These are phyloP conservation scores for Nibea coibor DNA, from an alignment of 2,113 vertebrate genomes.

Conservation along the genomic window DNA sequence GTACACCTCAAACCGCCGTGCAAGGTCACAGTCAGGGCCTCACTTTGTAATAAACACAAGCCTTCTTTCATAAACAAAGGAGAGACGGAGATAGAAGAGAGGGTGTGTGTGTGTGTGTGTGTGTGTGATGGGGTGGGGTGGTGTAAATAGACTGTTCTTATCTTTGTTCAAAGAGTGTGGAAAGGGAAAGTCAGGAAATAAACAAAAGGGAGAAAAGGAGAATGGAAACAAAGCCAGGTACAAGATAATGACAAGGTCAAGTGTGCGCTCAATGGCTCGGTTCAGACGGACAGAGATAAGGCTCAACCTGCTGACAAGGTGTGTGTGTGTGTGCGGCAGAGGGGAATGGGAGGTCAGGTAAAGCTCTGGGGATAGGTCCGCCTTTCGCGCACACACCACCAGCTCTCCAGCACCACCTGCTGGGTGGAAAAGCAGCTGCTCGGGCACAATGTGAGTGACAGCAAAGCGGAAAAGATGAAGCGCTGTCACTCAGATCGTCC, in stretches of 20 bases:
- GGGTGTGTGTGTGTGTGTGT: slow-evolving; percentile 8
- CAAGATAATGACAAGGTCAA: slow-evolving; percentile 82
- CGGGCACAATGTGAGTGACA: background rate
- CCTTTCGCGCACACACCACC: background rate
- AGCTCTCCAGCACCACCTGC: slow-evolving; percentile 63
- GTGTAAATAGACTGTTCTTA: slow-evolving; percentile 72
- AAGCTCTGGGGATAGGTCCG: slow-evolving; percentile 41
- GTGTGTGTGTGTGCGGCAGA: slow-evolving; percentile 53
- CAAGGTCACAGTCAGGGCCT: slow-evolving; percentile 64
- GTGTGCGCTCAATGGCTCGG: slow-evolving; percentile 74
- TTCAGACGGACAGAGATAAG: slow-evolving; percentile 76
- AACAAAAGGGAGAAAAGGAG: slow-evolving; percentile 67
- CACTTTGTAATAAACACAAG: slow-evolving; percentile 64
- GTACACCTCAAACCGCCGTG: slow-evolving; percentile 42
- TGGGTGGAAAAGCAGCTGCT: slow-evolving; percentile 39
- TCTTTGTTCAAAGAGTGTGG: slow-evolving; percentile 76
- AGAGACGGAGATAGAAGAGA: slow-evolving; percentile 26
- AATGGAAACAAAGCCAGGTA: slow-evolving; percentile 80
- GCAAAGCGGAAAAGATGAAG: background rate
- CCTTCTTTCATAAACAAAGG: slow-evolving; percentile 65
- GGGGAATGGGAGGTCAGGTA: slow-evolving; percentile 69
- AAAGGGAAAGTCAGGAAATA: slow-evolving; percentile 76
- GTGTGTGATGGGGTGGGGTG: slow-evolving; percentile 13
- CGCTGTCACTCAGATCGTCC: background rate
- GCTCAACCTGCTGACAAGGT: slow-evolving; percentile 74